Evolutionary conservation across 2,888 invertebrate genomes (phyloP).

Genomic region (Spialia ferax): DNA sequence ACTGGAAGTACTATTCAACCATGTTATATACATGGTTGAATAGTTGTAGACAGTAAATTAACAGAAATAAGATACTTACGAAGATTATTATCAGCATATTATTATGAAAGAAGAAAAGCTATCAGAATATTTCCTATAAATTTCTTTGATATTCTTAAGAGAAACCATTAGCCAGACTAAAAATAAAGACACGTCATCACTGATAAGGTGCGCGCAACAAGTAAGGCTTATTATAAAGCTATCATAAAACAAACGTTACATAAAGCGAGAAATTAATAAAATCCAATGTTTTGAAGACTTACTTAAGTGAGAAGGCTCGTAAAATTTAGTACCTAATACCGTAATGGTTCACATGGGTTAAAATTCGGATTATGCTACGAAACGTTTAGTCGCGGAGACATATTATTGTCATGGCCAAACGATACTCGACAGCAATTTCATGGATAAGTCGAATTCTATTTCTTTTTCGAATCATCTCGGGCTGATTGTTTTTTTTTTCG

Average conservation of each 20-base stretch:
- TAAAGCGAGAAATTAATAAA: conserved; percentile 54
- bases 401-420: conserved; percentile 32
- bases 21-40: too few relatives aligned
- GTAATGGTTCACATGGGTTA: conserved; percentile 44
- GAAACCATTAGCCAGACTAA: conserved; percentile 46
- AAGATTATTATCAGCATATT: too few relatives aligned
- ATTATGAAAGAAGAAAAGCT: too few relatives aligned
- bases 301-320: conserved; percentile 44
- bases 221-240: conserved; percentile 51
- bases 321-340: conserved; percentile 43
- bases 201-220: conserved; percentile 61
- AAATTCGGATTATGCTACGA: conserved; percentile 24
- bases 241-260: conserved; percentile 57
- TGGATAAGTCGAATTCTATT: conserved; percentile 53
- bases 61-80: too few relatives aligned
- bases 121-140: conserved; percentile 11
- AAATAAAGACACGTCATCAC: conserved; percentile 62
- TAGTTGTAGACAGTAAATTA: too few relatives aligned
- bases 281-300: conserved; percentile 43
- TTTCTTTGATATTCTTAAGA: conserved; percentile 18
- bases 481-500: conserved; percentile 46
- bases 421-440: conserved; percentile 53
- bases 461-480: conserved; percentile 50
- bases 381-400: not conserved
- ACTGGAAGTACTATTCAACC: too few relatives aligned